Evolutionary conservation across 2,888 invertebrate species (phyloP).

Genomic region (Euzophera pinguis): DNA sequence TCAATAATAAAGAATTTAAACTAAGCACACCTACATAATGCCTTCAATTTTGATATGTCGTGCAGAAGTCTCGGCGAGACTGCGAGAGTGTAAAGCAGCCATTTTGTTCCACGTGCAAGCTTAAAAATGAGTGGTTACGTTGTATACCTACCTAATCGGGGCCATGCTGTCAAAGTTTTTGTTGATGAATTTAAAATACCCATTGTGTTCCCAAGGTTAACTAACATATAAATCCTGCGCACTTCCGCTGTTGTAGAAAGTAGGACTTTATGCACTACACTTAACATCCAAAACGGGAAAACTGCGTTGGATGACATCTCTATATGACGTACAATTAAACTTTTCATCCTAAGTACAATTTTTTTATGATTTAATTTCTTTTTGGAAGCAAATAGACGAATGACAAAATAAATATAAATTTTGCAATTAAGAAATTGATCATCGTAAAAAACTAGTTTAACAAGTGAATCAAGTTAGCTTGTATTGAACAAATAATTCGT

Average conservation of each 20-base stretch:
- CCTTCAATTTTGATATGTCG: too few species aligned
- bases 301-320: too few species aligned
- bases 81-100: not conserved
- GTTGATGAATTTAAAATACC: slow-evolving; percentile 52
- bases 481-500: not conserved
- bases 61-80: too few species aligned
- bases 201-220: slow-evolving; percentile 69
- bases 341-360: too few species aligned
- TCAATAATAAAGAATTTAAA: too few species aligned
- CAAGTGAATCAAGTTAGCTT: not conserved
- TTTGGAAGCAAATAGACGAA: too few species aligned
- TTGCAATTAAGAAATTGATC: not conserved
- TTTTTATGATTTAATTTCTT: too few species aligned
- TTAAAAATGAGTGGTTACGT: slow-evolving; percentile 30
- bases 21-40: too few species aligned
- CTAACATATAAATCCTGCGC: slow-evolving; percentile 60
- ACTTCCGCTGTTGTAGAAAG: slow-evolving; percentile 47
- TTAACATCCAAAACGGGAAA: not conserved
- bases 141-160: slow-evolving; percentile 44
- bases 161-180: slow-evolving; percentile 43
- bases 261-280: not conserved
- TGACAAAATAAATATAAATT: too few species aligned
- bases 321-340: too few species aligned
- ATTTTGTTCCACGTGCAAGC: slow-evolving; percentile 32
- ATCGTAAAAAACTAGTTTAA: not conserved